Evolutionary conservation across 2,113 vertebrate species (phyloP).

Genomic region (Oncorhynchus kisutch): DNA sequence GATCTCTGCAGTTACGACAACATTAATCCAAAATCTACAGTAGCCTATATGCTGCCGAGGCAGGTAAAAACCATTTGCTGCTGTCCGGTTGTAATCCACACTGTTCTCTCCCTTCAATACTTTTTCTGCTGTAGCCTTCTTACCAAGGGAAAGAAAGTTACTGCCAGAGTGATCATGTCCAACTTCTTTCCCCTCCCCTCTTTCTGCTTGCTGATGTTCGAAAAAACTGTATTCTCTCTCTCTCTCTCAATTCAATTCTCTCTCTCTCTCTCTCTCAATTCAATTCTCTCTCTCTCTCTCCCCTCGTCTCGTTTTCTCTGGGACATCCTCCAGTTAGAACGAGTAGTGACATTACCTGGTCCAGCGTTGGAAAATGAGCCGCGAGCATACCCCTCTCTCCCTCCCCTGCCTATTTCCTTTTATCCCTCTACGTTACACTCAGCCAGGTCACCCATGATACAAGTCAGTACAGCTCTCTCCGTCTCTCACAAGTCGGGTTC

Average conservation of each 20-base stretch:
- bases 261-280: too few species aligned
- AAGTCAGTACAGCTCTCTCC: too few species aligned
- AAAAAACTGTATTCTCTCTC: constrained; percentile 29
- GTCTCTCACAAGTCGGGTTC: too few species aligned
- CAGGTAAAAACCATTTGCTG: neutral
- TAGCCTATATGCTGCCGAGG: constrained; percentile 18
- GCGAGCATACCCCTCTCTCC: constrained; percentile 29
- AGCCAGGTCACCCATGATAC: too few species aligned
- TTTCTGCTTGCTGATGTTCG: constrained; percentile 19
- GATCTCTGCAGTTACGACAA: constrained; percentile 54
- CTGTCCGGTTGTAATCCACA: constrained; percentile 57
- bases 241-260: too few species aligned
- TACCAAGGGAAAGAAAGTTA: constrained; percentile 61
- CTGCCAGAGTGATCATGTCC: constrained; percentile 49
- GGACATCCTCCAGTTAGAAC: constrained; percentile 47
- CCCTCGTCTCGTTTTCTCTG: constrained; percentile 7
- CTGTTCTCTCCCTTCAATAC: constrained; percentile 24
- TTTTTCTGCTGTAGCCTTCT: constrained; percentile 36
- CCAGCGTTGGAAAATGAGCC: constrained; percentile 46
- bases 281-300: neutral
- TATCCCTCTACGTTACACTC: neutral
- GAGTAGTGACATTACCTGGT: constrained; percentile 65
- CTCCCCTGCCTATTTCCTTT: neutral
- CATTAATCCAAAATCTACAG: constrained; percentile 66
- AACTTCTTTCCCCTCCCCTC: constrained; percentile 67